Percentiles rank a stretch among this genome's conserved stretches.
Conservation (phyloP, 2,797 vertebrate species). For the Gallinago nigripennis region DNA sequence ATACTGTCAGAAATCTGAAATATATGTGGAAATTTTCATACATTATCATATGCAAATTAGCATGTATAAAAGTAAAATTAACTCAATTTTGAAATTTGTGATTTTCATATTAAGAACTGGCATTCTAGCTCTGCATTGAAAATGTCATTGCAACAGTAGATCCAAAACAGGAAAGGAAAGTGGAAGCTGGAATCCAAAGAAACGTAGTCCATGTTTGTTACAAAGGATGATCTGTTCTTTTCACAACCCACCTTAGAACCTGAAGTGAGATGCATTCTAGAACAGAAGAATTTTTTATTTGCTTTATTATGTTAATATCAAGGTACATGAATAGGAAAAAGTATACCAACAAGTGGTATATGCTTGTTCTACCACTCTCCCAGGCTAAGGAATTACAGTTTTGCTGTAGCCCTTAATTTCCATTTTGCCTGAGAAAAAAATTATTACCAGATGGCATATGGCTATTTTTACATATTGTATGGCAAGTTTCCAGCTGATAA, state of each 20-base stretch:
- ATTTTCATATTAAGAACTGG: not conserved
- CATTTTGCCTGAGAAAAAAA: conserved; percentile 64
- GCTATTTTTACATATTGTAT: conserved; percentile 74
- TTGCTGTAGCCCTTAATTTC: conserved; percentile 66
- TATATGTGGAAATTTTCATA: not conserved
- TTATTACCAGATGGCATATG: conserved; percentile 72
- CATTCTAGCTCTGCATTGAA: not conserved
- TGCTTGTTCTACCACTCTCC: conserved; percentile 52
- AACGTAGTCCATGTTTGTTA: not conserved
- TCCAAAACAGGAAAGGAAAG: not conserved
- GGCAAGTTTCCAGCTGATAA: conserved; percentile 74
- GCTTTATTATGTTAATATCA: not conserved
- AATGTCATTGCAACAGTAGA: not conserved
- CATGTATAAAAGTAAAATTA: not conserved
- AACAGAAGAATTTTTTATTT: not conserved
- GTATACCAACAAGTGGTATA: conserved; percentile 38
- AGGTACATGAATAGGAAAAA: not conserved
- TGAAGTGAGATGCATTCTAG: not conserved
- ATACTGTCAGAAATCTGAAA: not conserved
- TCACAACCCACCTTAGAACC: not conserved
- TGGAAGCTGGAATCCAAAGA: not conserved
- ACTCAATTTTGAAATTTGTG: not conserved
- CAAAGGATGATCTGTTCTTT: not conserved
- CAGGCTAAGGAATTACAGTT: conserved; percentile 55
- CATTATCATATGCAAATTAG: not conserved